Conservation (phyloP, 2,888 invertebrate genomes). For the Conistra vaccinii region DNA sequence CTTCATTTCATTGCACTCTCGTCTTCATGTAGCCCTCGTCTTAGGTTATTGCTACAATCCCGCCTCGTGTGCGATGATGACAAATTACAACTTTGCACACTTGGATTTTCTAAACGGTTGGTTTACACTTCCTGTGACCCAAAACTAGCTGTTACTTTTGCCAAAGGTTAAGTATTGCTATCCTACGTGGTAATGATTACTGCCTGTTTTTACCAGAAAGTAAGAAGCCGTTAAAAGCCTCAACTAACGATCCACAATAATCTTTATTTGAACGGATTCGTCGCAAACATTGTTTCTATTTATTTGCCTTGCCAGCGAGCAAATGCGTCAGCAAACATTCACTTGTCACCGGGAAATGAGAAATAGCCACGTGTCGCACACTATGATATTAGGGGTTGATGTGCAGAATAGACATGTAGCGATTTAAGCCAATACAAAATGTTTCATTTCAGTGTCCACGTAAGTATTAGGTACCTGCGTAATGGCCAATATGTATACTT, state of each 20-base stretch:
- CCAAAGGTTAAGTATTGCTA: not conserved
- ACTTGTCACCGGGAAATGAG: slow-evolving; percentile 66
- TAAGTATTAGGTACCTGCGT: not conserved
- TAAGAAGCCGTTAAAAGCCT: not conserved
- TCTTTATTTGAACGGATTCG: slow-evolving; percentile 19
- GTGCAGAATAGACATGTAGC: not conserved
- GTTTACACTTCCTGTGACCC: no score
- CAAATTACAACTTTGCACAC: not conserved
- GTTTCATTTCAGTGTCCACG: not conserved
- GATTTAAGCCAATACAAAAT: no score
- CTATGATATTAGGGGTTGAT: slow-evolving; percentile 33
- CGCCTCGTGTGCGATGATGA: no score
- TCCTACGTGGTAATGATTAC: not conserved
- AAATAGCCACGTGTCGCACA: slow-evolving; percentile 44
- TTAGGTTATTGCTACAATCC: no score
- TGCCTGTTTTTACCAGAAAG: not conserved
- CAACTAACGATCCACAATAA: not conserved
- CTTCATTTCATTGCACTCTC: no score
- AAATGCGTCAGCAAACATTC: slow-evolving; percentile 68
- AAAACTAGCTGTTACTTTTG: not conserved
- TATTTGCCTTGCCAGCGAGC: slow-evolving; percentile 44
- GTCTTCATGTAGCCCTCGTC: no score
- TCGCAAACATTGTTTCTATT: slow-evolving; percentile 32
- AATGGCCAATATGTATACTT: not conserved
- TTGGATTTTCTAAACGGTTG: not conserved